Evolutionary conservation across 2,888 invertebrate species (phyloP).

Genomic region (Ophioninae sp.): DNA sequence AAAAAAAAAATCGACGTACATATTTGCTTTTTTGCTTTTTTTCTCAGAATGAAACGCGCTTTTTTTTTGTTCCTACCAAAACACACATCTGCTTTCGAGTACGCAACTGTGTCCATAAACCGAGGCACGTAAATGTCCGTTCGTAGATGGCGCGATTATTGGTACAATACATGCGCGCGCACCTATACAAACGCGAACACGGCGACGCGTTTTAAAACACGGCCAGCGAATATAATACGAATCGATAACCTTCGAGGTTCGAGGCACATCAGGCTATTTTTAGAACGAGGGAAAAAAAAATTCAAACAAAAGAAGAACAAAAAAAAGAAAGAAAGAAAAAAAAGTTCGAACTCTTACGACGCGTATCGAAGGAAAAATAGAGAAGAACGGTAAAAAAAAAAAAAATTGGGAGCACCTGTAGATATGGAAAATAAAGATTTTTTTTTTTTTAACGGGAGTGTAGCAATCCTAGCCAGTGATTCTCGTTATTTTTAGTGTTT

Average conservation of each 20-base stretch:
- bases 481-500: conserved; percentile 26
- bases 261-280: conserved; percentile 41
- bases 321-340: background rate
- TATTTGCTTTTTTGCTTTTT: background rate
- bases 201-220: conserved; percentile 21
- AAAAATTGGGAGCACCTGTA: conserved; percentile 27
- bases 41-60: background rate
- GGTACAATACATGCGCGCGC: background rate
- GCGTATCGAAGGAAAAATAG: background rate
- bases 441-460: no score
- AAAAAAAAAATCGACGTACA: background rate
- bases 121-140: background rate
- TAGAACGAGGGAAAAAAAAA: conserved; percentile 17
- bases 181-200: background rate
- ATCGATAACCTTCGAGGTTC: conserved; percentile 59
- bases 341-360: conserved; percentile 5
- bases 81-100: conserved; percentile 1
- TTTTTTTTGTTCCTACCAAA: background rate
- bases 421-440: background rate
- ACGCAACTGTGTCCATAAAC: conserved; percentile 5
- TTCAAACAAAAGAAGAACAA: background rate
- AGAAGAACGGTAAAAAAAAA: background rate
- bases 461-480: background rate
- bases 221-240: conserved; percentile 37
- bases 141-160: conserved; percentile 10